These are phyloP conservation scores for Arvicanthis niloticus DNA, from an alignment of 2,113 vertebrate genomes.

Conservation along the genomic window DNA sequence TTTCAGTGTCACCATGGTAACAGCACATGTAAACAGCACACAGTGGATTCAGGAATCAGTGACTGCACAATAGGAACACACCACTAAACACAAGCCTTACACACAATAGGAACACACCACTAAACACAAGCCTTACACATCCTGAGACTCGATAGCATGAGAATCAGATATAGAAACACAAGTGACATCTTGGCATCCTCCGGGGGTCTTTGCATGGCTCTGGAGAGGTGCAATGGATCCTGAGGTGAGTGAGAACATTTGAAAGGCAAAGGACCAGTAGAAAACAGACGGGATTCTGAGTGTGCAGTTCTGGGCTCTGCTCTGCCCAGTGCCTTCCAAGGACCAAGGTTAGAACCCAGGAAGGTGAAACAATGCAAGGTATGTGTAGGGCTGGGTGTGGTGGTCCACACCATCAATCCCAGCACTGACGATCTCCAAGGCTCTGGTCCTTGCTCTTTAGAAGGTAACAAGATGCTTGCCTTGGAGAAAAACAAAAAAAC, in stretches of 20 bases:
- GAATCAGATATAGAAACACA: background rate
- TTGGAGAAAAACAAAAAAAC: background rate
- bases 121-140: background rate
- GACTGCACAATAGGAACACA: background rate
- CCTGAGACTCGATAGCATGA: background rate
- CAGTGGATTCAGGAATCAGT: slow-evolving; percentile 32
- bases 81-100: background rate
- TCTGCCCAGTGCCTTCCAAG: background rate
- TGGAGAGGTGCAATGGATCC: background rate
- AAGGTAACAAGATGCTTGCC: slow-evolving; percentile 11
- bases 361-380: background rate
- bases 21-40: background rate
- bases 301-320: background rate
- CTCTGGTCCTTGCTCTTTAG: background rate
- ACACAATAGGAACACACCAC: background rate
- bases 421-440: background rate
- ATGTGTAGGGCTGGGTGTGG: background rate
- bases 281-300: background rate
- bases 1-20: slow-evolving; percentile 42
- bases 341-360: background rate
- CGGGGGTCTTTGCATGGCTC: background rate
- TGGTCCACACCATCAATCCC: background rate
- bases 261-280: background rate
- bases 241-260: background rate
- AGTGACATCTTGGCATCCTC: background rate